Conservation (phyloP, 2,113 vertebrate genomes). For the Diphyllodes magnificus region DNA sequence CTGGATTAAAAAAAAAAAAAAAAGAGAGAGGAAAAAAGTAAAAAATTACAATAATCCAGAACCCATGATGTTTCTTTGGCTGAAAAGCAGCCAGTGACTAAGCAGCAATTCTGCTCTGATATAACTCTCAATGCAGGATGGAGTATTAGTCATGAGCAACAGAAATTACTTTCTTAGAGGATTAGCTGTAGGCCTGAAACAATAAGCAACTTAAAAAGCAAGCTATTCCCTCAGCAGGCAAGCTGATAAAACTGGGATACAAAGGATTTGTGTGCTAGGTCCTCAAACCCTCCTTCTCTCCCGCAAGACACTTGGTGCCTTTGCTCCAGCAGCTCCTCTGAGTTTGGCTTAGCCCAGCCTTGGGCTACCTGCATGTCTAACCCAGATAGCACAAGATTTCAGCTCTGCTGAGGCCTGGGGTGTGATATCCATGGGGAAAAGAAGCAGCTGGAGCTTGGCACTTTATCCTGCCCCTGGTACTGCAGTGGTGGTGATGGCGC, state of each 20-base stretch:
- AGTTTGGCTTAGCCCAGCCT: not conserved
- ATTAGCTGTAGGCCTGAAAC: slow-evolving; percentile 32
- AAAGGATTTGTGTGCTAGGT: not conserved
- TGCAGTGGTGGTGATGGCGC: not conserved
- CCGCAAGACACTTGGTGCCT: fast-evolving
- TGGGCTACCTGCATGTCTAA: not conserved
- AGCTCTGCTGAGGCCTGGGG: not conserved
- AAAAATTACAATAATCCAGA: not conserved
- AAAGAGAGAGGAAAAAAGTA: not conserved
- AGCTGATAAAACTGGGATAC: not conserved
- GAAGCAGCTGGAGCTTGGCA: not conserved
- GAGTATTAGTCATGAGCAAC: slow-evolving; percentile 6
- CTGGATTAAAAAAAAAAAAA: not conserved
- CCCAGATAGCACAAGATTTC: fast-evolving
- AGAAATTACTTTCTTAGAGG: slow-evolving; percentile 28
- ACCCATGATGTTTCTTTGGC: not conserved
- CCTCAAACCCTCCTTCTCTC: not conserved
- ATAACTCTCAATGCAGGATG: not conserved
- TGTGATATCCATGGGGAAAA: not conserved
- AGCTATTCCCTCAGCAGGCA: not conserved
- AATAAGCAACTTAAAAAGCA: slow-evolving; percentile 30
- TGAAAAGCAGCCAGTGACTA: slow-evolving; percentile 30
- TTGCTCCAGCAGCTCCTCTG: not conserved
- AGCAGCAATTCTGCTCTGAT: not conserved
- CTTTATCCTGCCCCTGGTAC: not conserved